Conservation (phyloP, 2,888 invertebrate genomes). For the Diabrotica balteata region DNA sequence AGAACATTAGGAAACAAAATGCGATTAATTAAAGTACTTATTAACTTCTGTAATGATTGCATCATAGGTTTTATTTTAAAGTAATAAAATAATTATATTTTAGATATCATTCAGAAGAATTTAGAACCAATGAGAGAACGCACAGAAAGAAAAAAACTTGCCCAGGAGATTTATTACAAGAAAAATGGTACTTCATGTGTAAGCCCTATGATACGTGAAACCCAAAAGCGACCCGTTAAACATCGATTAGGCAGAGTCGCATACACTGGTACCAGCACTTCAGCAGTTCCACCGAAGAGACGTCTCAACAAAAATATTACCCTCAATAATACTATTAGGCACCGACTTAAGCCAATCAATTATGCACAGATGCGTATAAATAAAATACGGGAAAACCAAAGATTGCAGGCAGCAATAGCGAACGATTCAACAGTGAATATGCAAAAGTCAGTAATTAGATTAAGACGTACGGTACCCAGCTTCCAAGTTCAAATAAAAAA, state of each 20-base stretch:
- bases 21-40: too few species aligned
- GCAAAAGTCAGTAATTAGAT: slow-evolving; percentile 27
- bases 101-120: slow-evolving; percentile 32
- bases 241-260: slow-evolving; percentile 42
- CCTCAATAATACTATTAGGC: slow-evolving; percentile 18
- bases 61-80: too few species aligned
- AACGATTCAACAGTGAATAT: too few species aligned
- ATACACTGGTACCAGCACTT: slow-evolving; percentile 41
- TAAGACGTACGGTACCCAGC: slow-evolving; percentile 2
- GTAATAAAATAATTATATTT: too few species aligned
- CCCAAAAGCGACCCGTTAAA: slow-evolving; percentile 40
- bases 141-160: slow-evolving; percentile 41
- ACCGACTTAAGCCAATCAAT: background rate
- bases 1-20: too few species aligned
- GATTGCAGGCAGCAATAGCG: background rate
- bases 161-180: slow-evolving; percentile 45
- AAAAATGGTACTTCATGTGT: slow-evolving; percentile 28
- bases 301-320: slow-evolving; percentile 25
- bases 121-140: slow-evolving; percentile 39
- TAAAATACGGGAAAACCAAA: slow-evolving; percentile 24
- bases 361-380: slow-evolving; percentile 26
- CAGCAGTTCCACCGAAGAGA: slow-evolving; percentile 32
- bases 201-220: slow-evolving; percentile 39
- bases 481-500: slow-evolving; percentile 6
- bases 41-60: too few species aligned